Conservation (phyloP, 2,888 invertebrate species). For the Bimastos eiseni region DNA sequence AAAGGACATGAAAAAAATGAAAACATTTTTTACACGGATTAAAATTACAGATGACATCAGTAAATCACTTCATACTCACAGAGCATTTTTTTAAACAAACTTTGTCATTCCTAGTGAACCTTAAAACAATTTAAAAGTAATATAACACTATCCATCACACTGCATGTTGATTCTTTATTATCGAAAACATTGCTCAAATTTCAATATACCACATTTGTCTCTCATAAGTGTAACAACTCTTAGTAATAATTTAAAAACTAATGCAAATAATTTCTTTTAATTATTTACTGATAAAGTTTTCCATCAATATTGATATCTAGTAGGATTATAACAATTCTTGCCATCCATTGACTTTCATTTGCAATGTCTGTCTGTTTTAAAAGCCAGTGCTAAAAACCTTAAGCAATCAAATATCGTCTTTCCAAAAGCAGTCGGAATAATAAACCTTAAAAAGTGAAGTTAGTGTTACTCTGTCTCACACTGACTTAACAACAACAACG, state of each 20-base stretch:
- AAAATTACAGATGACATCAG: background rate
- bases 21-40: background rate
- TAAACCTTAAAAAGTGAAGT: background rate
- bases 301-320: background rate
- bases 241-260: too few species aligned
- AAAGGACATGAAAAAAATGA: background rate
- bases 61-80: background rate
- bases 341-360: background rate
- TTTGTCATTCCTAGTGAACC: background rate
- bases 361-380: background rate
- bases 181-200: background rate
- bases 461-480: background rate
- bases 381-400: background rate
- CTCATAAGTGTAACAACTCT: too few species aligned
- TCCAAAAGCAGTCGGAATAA: background rate
- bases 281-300: background rate
- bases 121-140: background rate
- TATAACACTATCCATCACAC: background rate
- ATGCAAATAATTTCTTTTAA: background rate
- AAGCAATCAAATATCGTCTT: background rate
- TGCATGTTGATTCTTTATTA: background rate
- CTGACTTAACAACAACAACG: too few species aligned
- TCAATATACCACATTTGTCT: too few species aligned
- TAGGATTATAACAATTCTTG: background rate
- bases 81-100: background rate